Evolutionary conservation across 2,113 vertebrate species (phyloP), one percentile per base, ranked within the genome.

Genomic region (Channa maculata): DNA sequence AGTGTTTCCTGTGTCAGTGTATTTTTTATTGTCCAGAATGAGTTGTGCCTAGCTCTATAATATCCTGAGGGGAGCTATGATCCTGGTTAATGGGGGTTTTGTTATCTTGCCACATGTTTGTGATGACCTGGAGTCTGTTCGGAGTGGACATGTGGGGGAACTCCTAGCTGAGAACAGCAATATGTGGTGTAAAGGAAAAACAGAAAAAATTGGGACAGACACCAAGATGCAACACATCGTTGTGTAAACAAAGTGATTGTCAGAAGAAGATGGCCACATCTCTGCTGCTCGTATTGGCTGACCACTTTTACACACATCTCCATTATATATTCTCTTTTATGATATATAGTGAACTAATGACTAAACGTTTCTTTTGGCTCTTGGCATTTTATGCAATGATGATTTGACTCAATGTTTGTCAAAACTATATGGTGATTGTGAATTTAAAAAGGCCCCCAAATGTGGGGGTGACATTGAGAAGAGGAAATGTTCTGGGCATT

Each of bases 71-170:
- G 70, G 64, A 75, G 53, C 48, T 34, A 14, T 66, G 77, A 72
- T 82, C 60, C 44, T 38, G 24, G 60, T 80, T 74, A 73, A 87
- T 80, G 85, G 80, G 65, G 77, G 62, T 86, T 55, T 86, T 91
- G 44, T 87, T 87, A 85, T 91, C 72, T 73, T 60, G 63, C 75
- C 58, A 71, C 74, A 83, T 87, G 65, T 76, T 82, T 81, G 71
- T 67, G 61, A 75, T 86, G 79, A 77, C 74, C 78, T 15, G 58
- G 65, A 65, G 45, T 76, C 49, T 57, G 9, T 71, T 33, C 59
- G 49, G 45, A 79, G 67, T 57, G 57, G 52, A 77, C 43, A 43
- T 77, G 41, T 2, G 37, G 77, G 75, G 86, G 58, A 86, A 86
- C 51, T 83, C 65, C 74, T 44, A 0, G 7, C 54, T 45, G 54